phyloP scores from a whole-genome alignment of 2,113 vertebrate genomes.

The Oenanthe melanoleuca region DNA sequence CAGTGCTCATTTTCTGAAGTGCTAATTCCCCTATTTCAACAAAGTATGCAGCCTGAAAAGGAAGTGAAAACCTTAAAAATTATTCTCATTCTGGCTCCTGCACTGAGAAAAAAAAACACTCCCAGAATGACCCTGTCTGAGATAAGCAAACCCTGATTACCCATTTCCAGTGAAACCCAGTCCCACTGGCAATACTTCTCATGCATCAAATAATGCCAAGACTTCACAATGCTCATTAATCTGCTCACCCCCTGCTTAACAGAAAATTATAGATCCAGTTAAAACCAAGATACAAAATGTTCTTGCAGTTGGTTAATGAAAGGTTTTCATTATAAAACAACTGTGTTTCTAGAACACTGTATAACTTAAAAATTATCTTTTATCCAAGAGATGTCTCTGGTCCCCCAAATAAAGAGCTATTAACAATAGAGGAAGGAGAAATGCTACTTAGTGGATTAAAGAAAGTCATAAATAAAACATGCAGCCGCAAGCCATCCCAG shows the following conservation, averaged over 20 bases:
- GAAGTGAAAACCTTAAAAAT: constrained; percentile 28
- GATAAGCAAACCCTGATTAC: neutral
- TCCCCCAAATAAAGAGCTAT: neutral
- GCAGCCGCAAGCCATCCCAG: neutral
- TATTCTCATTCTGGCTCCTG: neutral
- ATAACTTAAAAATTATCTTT: neutral
- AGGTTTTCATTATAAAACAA: neutral
- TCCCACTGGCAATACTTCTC: neutral
- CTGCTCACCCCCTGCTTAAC: neutral
- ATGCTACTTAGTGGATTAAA: constrained; percentile 19
- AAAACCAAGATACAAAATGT: neutral
- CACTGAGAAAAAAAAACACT: neutral
- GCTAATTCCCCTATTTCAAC: constrained; percentile 23
- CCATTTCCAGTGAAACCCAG: neutral
- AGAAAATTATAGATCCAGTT: neutral
- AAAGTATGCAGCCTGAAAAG: neutral
- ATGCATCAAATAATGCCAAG: neutral
- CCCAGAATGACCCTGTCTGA: neutral
- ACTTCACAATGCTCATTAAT: neutral
- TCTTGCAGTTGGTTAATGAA: neutral
- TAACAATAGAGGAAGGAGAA: neutral
- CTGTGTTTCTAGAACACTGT: neutral
- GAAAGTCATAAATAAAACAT: constrained; percentile 28
- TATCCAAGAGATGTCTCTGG: neutral
- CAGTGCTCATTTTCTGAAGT: neutral